A percentile compares a stretch with the other conserved stretches of the same genome.
Conservation (phyloP, 2,113 vertebrate species). For the Tupaia chinensis region DNA sequence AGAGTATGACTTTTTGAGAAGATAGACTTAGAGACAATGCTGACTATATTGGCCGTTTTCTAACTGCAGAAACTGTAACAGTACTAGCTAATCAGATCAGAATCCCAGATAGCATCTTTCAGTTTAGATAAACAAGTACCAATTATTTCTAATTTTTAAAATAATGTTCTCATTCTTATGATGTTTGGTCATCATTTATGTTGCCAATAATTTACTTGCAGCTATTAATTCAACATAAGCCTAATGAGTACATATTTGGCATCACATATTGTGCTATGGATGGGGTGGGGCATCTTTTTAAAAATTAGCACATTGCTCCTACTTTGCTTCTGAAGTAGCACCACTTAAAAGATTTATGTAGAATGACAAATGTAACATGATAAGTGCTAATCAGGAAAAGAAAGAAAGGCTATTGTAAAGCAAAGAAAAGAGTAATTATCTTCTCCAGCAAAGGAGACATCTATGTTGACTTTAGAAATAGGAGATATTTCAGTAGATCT, state of each 20-base stretch:
- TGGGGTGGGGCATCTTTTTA: neutral
- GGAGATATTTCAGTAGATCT: neutral
- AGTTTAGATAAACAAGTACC: neutral
- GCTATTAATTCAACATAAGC: conserved; percentile 32
- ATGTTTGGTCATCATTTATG: neutral
- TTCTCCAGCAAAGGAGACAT: neutral
- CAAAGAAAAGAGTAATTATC: neutral
- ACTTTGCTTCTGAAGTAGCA: neutral
- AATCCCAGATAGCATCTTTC: neutral
- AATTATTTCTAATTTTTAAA: neutral
- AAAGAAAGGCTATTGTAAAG: neutral
- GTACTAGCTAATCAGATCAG: neutral
- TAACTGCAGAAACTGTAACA: neutral
- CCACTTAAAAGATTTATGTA: neutral
- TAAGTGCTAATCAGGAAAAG: neutral
- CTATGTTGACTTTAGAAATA: neutral
- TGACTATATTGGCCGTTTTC: neutral
- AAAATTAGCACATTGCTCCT: neutral
- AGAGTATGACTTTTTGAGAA: neutral
- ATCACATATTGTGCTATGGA: neutral
- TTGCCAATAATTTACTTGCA: conserved; percentile 28
- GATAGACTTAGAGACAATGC: neutral
- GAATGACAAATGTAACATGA: neutral
- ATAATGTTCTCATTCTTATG: neutral
- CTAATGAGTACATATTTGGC: neutral